Evolutionary conservation across 2,888 invertebrate species (phyloP), one percentile per base, ranked within the genome.

Genomic region (Hypselothyrea guttata): DNA sequence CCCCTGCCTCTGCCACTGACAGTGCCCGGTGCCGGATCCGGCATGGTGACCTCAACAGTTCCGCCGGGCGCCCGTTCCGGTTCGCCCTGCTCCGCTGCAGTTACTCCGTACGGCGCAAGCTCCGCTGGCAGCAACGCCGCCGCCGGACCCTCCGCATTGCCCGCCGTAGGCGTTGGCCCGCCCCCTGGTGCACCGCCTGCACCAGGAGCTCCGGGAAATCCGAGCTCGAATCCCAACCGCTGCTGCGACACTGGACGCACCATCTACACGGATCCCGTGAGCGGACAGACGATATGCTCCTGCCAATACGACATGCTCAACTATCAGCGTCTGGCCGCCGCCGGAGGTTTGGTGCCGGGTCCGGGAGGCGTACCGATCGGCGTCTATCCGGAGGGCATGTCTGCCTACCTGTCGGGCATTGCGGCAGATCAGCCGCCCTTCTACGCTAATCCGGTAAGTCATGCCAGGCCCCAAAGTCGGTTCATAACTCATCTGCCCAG

Each of bases 171-270:
- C 0, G 61, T 72, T 2, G 72, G 75, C 0, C 68, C 67, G 13
- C 47, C 62, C 4, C 71, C 66, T 1, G 71, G 92, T 40, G 89
- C 91, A 52, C 91, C 92, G 60, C 89, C 92, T 54, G 91, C 92
- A 60, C 84, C 91, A 55, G 75, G 84, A 13, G n/a, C 0, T 15
- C 61, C 64, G 78, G 78, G 88, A 73, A 91, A 92, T 65, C 22
- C 69, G 44, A 28, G 11, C n/a, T 9, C 54, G 0, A 71, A 77
- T 37, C 70, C 83, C 2, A 86, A 75, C 58, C 88, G 96, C 84
- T 97, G 97, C 92, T 97, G 97, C 91, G 97, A 97, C 92, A 96
- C 97, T 73, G 97, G 97, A 74, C 93, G 97, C 86, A 95, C 97
- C 70, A 93, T 97, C 89, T 96, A 96, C 91, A 96, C 96, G 88